Evolutionary conservation across 2,888 invertebrate species (phyloP), one percentile per base, ranked within the genome.

Genomic region (Galeopsomyia nigrocyanea): DNA sequence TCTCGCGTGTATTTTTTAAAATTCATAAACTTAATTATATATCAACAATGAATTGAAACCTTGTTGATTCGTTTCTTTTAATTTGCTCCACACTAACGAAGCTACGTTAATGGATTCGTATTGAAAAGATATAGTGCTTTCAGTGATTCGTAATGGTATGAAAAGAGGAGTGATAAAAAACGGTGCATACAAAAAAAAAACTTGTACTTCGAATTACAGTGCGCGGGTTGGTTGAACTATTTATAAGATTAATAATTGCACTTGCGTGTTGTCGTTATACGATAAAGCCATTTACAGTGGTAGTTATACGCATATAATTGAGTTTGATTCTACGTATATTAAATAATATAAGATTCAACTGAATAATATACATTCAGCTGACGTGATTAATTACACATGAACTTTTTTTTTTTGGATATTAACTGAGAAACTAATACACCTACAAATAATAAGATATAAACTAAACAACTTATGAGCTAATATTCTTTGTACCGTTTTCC

Each of bases 11-110:
- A 55, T 14, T 66, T 73, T 61, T 3, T 9, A 66, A 62, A 73
- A 73, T 73, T 68, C 57, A 17, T 63, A 70, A 67, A 73, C 69
- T 73, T 73, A 73, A 73, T 16, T 60, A 70, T 70, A 5, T 31
- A 13, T 39, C 63, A 74, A 74, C 61, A 70, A 63, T 63, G 63
- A 63, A 70, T 19, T 70, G 63, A 70, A 63, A 74, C 58, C 55
- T 58, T 70, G 26, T 39, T 39, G 2, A 13, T 39, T 10, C 13
- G 26, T 60, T 55, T 46, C 16, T 7, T 66, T 56, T 56, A 22
- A 63, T 58, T 68, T 70, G 47, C 47, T 53, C 56, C 63, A 58
- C 39, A 50, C 61, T 21, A 57, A 69, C 66, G 73, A 74, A n/a
- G 1, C 74, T 70, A 70, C 66, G 21, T 65, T 74, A 67, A 73